Conservation (phyloP, 1,140 invertebrate species). For the Danaus plexippus region DNA sequence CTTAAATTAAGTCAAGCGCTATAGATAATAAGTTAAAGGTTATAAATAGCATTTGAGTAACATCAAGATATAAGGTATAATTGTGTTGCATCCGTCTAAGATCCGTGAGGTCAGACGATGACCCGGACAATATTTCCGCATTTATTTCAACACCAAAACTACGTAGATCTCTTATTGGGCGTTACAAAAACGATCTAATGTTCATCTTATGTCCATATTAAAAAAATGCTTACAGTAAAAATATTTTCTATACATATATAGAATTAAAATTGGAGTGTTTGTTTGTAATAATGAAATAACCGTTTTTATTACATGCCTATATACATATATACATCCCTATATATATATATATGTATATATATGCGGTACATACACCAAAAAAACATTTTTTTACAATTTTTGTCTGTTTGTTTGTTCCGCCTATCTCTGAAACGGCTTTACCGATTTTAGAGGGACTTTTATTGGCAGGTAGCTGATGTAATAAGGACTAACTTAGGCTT, state of each 20-base stretch:
- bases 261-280: background rate
- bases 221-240: conserved; percentile 6
- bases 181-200: conserved; percentile 1
- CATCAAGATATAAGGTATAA: conserved; percentile 21
- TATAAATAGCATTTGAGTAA: conserved; percentile 1
- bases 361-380: background rate
- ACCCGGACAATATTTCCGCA: conserved; percentile 17
- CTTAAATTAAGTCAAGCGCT: too few species aligned
- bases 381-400: too few species aligned
- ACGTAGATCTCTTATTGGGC: background rate
- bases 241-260: background rate
- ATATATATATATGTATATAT: background rate
- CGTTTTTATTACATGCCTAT: too few species aligned
- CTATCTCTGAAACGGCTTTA: too few species aligned
- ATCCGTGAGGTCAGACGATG: conserved; percentile 20
- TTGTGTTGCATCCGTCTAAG: conserved; percentile 14
- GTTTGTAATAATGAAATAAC: background rate
- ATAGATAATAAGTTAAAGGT: too few species aligned
- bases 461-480: too few species aligned
- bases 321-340: too few species aligned
- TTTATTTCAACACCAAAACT: conserved; percentile 9
- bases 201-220: background rate
- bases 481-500: too few species aligned
- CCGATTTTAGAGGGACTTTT: too few species aligned
- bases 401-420: too few species aligned